These are phyloP conservation scores for Hassar affinis DNA, from an alignment of 2,113 vertebrate genomes.

Conservation along the genomic window DNA sequence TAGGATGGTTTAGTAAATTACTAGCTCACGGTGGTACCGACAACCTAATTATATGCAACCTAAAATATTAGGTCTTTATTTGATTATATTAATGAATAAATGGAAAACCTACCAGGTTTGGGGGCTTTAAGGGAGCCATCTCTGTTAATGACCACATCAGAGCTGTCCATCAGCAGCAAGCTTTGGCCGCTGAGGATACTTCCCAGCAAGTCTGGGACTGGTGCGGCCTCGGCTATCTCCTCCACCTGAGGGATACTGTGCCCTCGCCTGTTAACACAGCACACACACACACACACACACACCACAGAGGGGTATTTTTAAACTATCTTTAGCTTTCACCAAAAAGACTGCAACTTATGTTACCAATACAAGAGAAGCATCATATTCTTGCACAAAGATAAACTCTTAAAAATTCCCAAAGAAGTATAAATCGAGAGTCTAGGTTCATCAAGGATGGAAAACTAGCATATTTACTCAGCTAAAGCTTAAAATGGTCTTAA, in stretches of 20 bases:
- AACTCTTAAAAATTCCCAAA: neutral
- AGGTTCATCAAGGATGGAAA: neutral
- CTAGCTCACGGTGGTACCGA: conserved; percentile 15
- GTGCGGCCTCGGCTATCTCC: conserved; percentile 71
- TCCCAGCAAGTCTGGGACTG: conserved; percentile 89
- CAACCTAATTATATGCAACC: neutral
- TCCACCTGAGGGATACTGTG: conserved; percentile 54
- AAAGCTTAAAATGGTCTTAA: neutral
- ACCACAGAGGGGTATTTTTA: neutral
- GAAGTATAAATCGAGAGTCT: neutral
- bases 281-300: conserved; percentile 31
- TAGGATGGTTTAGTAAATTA: neutral
- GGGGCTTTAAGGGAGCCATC: conserved; percentile 87
- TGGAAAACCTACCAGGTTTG: conserved; percentile 72
- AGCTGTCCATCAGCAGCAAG: conserved; percentile 89
- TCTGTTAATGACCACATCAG: conserved; percentile 87
- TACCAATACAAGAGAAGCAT: neutral
- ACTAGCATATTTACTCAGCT: neutral
- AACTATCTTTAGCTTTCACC: neutral
- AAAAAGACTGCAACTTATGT: neutral
- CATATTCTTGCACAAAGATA: neutral
- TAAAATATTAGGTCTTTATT: neutral
- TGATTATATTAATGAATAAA: neutral
- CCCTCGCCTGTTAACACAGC: conserved; percentile 58
- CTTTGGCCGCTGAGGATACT: conserved; percentile 92